A percentile compares a stretch with the other conserved stretches of the same genome.
Evolutionary conservation across 2,888 invertebrate genomes (phyloP).

Genomic region (Cenopis cana): DNA sequence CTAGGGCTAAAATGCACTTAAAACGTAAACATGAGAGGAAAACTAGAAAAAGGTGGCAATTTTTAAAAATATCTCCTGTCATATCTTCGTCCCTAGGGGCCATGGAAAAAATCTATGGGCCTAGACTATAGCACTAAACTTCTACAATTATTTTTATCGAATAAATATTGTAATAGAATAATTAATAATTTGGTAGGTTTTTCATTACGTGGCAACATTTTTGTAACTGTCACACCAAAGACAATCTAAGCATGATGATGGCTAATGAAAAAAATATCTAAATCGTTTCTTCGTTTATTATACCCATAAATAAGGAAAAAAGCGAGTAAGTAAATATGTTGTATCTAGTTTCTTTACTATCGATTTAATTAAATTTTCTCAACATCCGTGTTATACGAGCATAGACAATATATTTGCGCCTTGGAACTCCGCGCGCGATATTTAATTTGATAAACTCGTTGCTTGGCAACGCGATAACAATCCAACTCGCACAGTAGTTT

Average conservation of each 20-base stretch:
- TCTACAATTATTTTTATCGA: not conserved
- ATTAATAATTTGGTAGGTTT: slow-evolving; percentile 1
- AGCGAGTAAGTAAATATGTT: not conserved
- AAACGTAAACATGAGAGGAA: no score
- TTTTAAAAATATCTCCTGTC: no score
- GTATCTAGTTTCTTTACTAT: not conserved
- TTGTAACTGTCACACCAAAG: slow-evolving; percentile 39
- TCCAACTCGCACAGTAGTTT: slow-evolving; percentile 64
- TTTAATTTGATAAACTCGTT: slow-evolving; percentile 68
- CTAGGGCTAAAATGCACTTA: no score
- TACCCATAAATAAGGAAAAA: not conserved
- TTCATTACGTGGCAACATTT: slow-evolving; percentile 34
- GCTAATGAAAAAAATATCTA: not conserved
- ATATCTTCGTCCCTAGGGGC: no score
- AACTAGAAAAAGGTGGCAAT: no score
- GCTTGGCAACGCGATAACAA: slow-evolving; percentile 74
- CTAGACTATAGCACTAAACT: not conserved
- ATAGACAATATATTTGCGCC: slow-evolving; percentile 20
- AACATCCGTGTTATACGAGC: not conserved
- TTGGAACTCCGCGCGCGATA: slow-evolving; percentile 65
- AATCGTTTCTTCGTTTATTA: not conserved
- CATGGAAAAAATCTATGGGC: no score
- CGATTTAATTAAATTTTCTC: not conserved
- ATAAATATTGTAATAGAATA: not conserved
- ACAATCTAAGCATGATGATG: not conserved